A percentile compares a stretch with the other conserved stretches of the same genome.
These are phyloP conservation scores for Lycorma delicatula DNA, from an alignment of 1,140 invertebrate genomes.

Conservation along the genomic window DNA sequence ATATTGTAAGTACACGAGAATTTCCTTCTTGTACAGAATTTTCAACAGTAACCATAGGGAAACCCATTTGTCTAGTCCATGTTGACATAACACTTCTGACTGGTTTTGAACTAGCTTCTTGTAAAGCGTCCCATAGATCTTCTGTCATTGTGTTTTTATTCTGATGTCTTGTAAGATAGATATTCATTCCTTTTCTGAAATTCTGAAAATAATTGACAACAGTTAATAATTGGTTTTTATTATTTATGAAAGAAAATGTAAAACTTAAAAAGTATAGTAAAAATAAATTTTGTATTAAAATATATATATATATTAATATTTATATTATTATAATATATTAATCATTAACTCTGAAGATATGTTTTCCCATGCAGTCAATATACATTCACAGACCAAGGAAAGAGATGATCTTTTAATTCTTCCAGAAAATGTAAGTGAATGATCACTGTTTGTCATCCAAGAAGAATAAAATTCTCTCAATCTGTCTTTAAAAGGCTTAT, in stretches of 20 bases:
- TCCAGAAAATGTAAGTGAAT: too few species aligned
- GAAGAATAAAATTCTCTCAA: too few species aligned
- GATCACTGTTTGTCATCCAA: too few species aligned
- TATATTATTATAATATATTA: slow-evolving; percentile 8
- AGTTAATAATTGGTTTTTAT: slow-evolving; percentile 3
- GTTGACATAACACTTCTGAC: slow-evolving; percentile 86
- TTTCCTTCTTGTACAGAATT: slow-evolving; percentile 41
- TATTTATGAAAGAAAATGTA: slow-evolving; percentile 22
- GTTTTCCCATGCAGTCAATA: too few species aligned
- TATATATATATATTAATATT: too few species aligned
- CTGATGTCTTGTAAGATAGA: slow-evolving; percentile 81
- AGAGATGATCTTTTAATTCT: too few species aligned
- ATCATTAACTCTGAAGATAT: too few species aligned
- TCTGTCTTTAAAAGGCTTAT: too few species aligned
- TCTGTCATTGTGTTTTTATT: slow-evolving; percentile 89
- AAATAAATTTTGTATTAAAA: not conserved
- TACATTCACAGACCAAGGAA: too few species aligned
- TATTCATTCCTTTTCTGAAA: slow-evolving; percentile 91
- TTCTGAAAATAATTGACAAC: slow-evolving; percentile 47
- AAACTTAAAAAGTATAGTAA: not conserved
- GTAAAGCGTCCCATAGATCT: slow-evolving; percentile 87
- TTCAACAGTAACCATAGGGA: slow-evolving; percentile 55
- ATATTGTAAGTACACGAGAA: slow-evolving; percentile 57
- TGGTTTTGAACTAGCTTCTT: slow-evolving; percentile 84
- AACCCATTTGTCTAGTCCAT: slow-evolving; percentile 92